phyloP scores from a whole-genome alignment of 2,797 vertebrate species.

The Eospalax fontanierii region DNA sequence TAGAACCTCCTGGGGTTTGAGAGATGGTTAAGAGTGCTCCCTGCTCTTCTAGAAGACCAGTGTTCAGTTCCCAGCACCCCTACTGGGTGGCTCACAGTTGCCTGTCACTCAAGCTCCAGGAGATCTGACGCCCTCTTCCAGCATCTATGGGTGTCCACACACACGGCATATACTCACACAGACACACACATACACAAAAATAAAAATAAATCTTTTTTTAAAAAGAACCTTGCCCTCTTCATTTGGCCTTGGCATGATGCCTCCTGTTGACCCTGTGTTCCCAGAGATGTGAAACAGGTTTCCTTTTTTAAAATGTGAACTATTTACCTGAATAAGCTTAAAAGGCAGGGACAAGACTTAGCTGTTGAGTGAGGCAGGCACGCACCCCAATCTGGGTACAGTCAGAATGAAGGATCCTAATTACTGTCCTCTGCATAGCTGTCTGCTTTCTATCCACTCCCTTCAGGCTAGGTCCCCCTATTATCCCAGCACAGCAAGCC shows the following conservation, averaged over 20 bases:
- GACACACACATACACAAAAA: neutral
- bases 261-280: neutral
- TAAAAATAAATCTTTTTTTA: too few species aligned
- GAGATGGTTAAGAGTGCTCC: neutral
- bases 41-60: neutral
- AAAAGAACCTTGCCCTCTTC: neutral
- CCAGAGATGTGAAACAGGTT: neutral
- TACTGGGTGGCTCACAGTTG: neutral
- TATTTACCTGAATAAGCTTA: neutral
- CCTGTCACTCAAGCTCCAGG: neutral
- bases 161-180: neutral
- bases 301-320: slow-evolving; percentile 40
- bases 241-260: neutral
- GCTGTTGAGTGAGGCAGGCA: neutral
- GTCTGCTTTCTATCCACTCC: neutral
- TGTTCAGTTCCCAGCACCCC: neutral
- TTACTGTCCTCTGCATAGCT: neutral
- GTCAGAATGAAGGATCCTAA: neutral
- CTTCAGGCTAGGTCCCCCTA: neutral
- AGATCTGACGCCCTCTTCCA: neutral
- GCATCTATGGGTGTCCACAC: neutral
- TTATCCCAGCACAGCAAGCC: neutral
- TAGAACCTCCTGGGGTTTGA: neutral
- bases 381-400: neutral
- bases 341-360: neutral